Evolutionary conservation across 2,888 invertebrate species (phyloP).

Genomic region (Synergus umbraculus): DNA sequence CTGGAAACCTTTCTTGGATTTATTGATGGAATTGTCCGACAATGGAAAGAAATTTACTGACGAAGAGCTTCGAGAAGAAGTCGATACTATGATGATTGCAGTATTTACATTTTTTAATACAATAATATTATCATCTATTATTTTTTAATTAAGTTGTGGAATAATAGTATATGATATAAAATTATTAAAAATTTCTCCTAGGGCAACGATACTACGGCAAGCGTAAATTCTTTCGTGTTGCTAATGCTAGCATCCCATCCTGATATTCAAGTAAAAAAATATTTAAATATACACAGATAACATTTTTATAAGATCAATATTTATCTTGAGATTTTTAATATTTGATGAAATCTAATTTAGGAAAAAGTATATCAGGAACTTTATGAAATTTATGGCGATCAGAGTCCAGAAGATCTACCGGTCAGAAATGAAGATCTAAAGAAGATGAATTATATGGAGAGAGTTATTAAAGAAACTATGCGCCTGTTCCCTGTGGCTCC

Average conservation of each 20-base stretch:
- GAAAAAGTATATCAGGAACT: slow-evolving; percentile 76
- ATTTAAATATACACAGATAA: neutral
- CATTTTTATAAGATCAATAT: neutral
- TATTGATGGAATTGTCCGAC: slow-evolving; percentile 79
- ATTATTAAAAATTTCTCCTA: slow-evolving; percentile 42
- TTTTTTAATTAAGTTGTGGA: neutral
- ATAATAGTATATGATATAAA: neutral
- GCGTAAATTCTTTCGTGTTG: slow-evolving; percentile 57
- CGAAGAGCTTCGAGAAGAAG: slow-evolving; percentile 80
- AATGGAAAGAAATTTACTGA: slow-evolving; percentile 79
- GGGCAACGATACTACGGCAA: slow-evolving; percentile 64
- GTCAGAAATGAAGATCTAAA: slow-evolving; percentile 79
- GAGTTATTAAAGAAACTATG: slow-evolving; percentile 81
- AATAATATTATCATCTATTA: neutral
- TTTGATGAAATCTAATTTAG: slow-evolving; percentile 55
- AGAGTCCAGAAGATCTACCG: slow-evolving; percentile 70
- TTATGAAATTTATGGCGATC: slow-evolving; percentile 76
- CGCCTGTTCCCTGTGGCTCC: slow-evolving; percentile 80
- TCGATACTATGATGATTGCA: slow-evolving; percentile 80
- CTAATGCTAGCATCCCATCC: slow-evolving; percentile 61
- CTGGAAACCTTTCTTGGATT: slow-evolving; percentile 78
- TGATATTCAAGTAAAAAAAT: slow-evolving; percentile 59
- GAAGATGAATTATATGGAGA: slow-evolving; percentile 80
- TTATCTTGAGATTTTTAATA: no score
- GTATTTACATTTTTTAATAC: slow-evolving; percentile 71